Evolutionary conservation across 2,113 vertebrate species (phyloP).

Genomic region (Mellivora capensis): DNA sequence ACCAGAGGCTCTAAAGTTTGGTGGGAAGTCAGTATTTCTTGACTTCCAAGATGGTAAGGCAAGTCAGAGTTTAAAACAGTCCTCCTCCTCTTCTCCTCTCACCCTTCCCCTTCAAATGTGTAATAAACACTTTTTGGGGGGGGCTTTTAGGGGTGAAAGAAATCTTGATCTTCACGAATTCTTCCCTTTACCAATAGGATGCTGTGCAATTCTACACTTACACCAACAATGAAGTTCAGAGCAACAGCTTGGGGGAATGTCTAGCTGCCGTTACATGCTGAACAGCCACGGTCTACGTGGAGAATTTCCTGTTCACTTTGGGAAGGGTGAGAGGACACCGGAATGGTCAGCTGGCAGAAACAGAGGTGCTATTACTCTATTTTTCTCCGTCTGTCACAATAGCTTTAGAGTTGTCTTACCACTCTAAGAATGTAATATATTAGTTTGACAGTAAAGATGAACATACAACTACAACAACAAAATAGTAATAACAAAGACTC

Average conservation of each 20-base stretch:
- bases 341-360: background rate
- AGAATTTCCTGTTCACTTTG: background rate
- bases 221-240: background rate
- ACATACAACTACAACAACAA: background rate
- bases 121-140: background rate
- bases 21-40: background rate
- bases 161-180: background rate
- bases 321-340: background rate
- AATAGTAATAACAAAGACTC: background rate
- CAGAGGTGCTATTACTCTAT: background rate
- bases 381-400: background rate
- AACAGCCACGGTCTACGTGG: background rate
- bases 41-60: background rate
- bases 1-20: background rate
- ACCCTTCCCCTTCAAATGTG: background rate
- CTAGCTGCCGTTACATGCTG: background rate
- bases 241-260: background rate
- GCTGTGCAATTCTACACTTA: background rate
- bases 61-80: background rate
- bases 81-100: background rate
- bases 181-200: background rate
- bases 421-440: background rate
- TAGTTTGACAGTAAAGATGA: constrained; percentile 24
- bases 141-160: background rate
- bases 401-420: background rate